phyloP scores from a whole-genome alignment of 2,888 invertebrate genomes.

The Acanthosepion esculentum region DNA sequence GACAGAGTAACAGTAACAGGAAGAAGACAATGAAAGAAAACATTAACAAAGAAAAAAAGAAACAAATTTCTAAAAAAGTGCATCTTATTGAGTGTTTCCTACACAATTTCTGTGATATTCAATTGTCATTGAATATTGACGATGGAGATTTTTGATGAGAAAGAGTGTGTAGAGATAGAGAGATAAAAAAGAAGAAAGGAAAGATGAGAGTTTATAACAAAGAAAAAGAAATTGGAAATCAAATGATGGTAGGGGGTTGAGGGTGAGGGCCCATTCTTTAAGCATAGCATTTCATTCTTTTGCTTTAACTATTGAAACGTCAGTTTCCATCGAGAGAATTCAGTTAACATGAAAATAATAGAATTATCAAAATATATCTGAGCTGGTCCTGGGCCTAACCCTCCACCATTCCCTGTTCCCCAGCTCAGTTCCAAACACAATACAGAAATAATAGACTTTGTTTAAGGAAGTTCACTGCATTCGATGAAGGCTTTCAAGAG shows the following conservation, averaged over 20 bases:
- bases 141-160: not conserved
- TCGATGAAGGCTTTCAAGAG: not conserved
- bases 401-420: not conserved
- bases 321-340: conserved; percentile 33
- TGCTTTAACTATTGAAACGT: not conserved
- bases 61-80: not conserved
- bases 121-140: not conserved
- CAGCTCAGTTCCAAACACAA: not conserved
- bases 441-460: conserved; percentile 16
- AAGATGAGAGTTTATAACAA: not conserved
- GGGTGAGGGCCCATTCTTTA: not conserved
- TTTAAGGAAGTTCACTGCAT: conserved; percentile 33
- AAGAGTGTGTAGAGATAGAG: not conserved
- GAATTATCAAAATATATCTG: conserved; percentile 33
- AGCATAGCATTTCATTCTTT: not conserved
- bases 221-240: not conserved
- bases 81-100: not conserved
- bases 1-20: not conserved
- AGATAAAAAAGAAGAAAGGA: not conserved
- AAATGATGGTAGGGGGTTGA: not conserved
- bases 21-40: not conserved
- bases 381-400: not conserved
- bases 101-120: not conserved
- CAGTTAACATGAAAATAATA: conserved; percentile 33
- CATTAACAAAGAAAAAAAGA: not conserved